Conservation (phyloP, 2,113 vertebrate genomes). For the Gambusia holbrooki region DNA sequence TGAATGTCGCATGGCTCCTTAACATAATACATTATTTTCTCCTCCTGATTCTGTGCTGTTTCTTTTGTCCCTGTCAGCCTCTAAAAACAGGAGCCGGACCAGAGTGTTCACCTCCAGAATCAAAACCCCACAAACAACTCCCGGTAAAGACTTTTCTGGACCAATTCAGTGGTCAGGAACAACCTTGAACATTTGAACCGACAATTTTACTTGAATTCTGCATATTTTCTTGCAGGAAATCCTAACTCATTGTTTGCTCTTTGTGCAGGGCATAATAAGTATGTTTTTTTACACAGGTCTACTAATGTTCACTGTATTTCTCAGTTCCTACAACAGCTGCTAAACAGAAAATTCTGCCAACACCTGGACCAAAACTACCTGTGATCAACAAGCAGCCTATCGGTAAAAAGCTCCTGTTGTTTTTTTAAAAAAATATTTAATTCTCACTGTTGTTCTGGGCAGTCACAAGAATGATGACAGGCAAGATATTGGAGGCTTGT, state of each 20-base stretch:
- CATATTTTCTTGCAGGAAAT: conserved; percentile 10
- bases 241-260: conserved; percentile 11
- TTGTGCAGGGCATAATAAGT: conserved; percentile 15
- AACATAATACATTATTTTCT: conserved; percentile 14
- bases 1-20: neutral
- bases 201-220: conserved; percentile 26
- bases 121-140: conserved; percentile 57
- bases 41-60: conserved; percentile 32
- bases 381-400: conserved; percentile 65
- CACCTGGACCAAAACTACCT: conserved; percentile 51
- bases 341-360: conserved; percentile 65
- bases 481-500: neutral
- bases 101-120: conserved; percentile 36
- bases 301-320: conserved; percentile 71
- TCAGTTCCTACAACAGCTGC: conserved; percentile 70
- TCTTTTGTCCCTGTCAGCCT: conserved; percentile 67
- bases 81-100: conserved; percentile 67
- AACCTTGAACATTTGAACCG: conserved; percentile 11
- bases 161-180: conserved; percentile 34
- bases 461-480: conserved; percentile 19
- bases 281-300: conserved; percentile 28
- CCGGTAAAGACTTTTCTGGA: conserved; percentile 73
- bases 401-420: conserved; percentile 67
- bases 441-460: conserved; percentile 34
- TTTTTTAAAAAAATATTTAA: conserved; percentile 25